Base-by-base conservation (phyloP, 2,888 invertebrate species). In the Hylaea fasciaria region DNA sequence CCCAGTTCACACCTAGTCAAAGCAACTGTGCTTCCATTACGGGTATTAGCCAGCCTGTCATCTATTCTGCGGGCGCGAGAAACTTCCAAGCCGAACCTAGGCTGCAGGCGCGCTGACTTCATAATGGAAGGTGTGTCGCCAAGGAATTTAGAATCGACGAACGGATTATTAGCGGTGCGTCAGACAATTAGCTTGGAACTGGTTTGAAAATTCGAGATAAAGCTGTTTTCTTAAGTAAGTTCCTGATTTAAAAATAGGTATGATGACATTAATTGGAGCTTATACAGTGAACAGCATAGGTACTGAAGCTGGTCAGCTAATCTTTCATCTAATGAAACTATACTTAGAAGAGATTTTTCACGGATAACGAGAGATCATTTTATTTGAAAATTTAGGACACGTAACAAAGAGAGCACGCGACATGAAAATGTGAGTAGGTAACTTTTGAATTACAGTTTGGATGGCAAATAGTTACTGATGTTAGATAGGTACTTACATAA, bases 81-180 rank as follows among this genome's bases (percentile, higher is more conserved):
- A 76, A 82, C 81, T 80, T 79, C 74, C 73, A 76, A 78, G 76
- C 74, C 70, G 70, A 73, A 72, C 78, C 79, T 82, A 82, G 76
- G 76, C 73, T 73, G 49, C 57, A 51, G 51, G 74, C 76, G 77
- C 70, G 80, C 79, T 85, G 88, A 89, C 88, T 89, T 79, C 83
- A 82, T 87, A 87, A 86, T 83, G 82, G 84, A 81, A 89, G 89
- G 90, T 83, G 88, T 87, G 87, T 83, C 85, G 74, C 77, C 29
- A 16, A 79, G 85, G 86, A 86, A 89, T 89, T 84, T 76, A 57
- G 66, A 65, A 64, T 65, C 46, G 41, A 60, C 57, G 39, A 56
- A 62, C 66, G 61, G 63, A 62, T 52, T 64, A 61, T 59, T 56
- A 52, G 49, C 28, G 17, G 55, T 58, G 59, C 54, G 64, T 64